phyloP scores from a whole-genome alignment of 1,140 invertebrate genomes.

The Drosophila melanica region DNA sequence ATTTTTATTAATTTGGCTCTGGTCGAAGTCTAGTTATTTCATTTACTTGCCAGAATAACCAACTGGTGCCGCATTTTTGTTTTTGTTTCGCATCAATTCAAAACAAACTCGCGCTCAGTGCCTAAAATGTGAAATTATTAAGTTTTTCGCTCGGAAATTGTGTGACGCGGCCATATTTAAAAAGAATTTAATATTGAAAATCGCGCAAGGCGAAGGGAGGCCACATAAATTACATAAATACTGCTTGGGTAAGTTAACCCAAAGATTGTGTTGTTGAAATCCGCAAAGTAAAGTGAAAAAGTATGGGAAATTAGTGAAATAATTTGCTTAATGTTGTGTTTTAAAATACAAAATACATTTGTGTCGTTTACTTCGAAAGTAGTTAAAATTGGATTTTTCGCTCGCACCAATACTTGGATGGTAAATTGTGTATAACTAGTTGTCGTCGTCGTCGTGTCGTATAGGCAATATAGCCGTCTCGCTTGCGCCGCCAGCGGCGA shows the following conservation, averaged over 20 bases:
- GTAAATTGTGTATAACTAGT: conserved; percentile 74
- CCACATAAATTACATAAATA: conserved; percentile 73
- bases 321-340: conserved; percentile 8
- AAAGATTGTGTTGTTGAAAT: conserved; percentile 4
- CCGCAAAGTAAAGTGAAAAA: conserved; percentile 28
- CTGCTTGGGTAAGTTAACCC: conserved; percentile 46
- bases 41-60: conserved; percentile 70
- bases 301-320: conserved; percentile 42
- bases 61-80: conserved; percentile 73
- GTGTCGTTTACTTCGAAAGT: conserved; percentile 56
- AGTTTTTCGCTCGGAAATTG: conserved; percentile 44
- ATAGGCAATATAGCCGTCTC: conserved; percentile 52
- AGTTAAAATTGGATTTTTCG: conserved; percentile 72
- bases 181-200: conserved; percentile 60
- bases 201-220: conserved; percentile 34
- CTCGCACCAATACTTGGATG: conserved; percentile 68
- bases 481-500: conserved; percentile 30
- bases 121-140: conserved; percentile 62
- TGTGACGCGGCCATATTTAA: conserved; percentile 81
- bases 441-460: conserved; percentile 46
- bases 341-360: conserved; percentile 47
- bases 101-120: conserved; percentile 48
- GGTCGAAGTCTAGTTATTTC: conserved; percentile 70
- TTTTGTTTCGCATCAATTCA: conserved; percentile 56
- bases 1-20: conserved; percentile 71